Evolutionary conservation across 1,140 invertebrate genomes (phyloP), one percentile per base, ranked within the genome.

Genomic region (Meloidogyne chitwoodi): DNA sequence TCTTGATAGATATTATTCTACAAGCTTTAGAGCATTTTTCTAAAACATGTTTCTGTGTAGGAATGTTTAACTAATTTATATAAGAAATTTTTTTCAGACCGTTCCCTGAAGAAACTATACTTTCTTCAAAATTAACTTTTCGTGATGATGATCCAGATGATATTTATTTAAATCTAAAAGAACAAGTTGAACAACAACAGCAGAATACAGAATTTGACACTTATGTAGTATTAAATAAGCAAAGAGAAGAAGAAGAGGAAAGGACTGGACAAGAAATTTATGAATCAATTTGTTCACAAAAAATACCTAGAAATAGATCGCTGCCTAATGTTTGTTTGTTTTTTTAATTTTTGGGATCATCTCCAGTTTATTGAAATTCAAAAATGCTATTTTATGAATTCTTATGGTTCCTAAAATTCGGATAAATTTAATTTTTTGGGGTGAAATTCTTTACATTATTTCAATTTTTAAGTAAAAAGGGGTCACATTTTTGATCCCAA

Each of bases 131-230:
- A 22, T 16, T 48, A n/a, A n/a, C 14, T 24, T 5, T 0, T n/a
- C 16, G 12, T n/a, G 19, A 44, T n/a, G 74, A 44, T n/a, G 74
- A 75, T 3, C 1, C 80, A n/a, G 68, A 78, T 29, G 56, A 34
- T 62, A 80, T 78, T 65, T 78, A 78, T 22, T 79, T 79, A 79
- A 78, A 78, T 38, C 38, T 78, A 5, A 70, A 78, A 29, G 77
- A 78, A 19, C 48, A 78, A 22, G 63, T 81, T 10, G 77, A 78
- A 29, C 31, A 78, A 22, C 44, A 29, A 5, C 11, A 56, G 5
- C 44, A 29, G 5, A 16, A 27, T 10, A 29, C 31, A 12, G 44
- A 38, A 2, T 41, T 74, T 38, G 29, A 24, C 19, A 26, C 74
- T 22, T 75, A 68, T 68, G 27, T 27, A 22, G 26, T 62, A 22